phyloP scores from a whole-genome alignment of 1,140 invertebrate species.

The Neotoxoptera formosana region DNA sequence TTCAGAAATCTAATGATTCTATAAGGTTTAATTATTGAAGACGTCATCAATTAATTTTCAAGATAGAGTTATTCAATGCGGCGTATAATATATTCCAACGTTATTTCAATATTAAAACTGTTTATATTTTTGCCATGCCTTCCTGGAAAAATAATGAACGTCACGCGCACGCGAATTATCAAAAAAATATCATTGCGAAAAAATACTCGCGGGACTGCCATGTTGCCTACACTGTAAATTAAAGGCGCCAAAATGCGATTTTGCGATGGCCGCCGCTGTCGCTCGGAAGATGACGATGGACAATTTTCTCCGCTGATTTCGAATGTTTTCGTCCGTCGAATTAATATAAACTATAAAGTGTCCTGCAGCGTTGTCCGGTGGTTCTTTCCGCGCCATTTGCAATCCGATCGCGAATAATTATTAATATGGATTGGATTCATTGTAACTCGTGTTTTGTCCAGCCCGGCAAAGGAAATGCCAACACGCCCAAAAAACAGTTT shows the following conservation, averaged over 20 bases:
- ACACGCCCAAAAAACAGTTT: not conserved
- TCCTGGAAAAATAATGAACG: too few relatives aligned
- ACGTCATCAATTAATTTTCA: too few relatives aligned
- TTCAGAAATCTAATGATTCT: too few relatives aligned
- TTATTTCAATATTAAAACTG: too few relatives aligned
- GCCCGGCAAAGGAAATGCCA: not conserved
- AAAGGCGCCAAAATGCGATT: not conserved
- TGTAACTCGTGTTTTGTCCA: slow-evolving; percentile 43
- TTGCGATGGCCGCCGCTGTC: not conserved
- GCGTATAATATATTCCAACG: too few relatives aligned
- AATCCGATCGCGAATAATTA: not conserved
- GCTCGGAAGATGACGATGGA: not conserved
- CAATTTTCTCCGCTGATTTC: not conserved
- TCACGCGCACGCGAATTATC: not conserved
- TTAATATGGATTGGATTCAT: slow-evolving; percentile 52
- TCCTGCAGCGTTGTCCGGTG: not conserved
- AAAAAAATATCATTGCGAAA: not conserved
- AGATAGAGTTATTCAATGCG: too few relatives aligned
- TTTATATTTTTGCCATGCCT: too few relatives aligned
- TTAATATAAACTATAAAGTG: not conserved
- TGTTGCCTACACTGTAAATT: not conserved
- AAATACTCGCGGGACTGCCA: not conserved
- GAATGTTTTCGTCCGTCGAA: not conserved
- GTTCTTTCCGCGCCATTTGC: not conserved
- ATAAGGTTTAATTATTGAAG: too few relatives aligned